These are phyloP conservation scores for Aurelia coerulea DNA, from an alignment of 30 jellyfish, hydroid and myxozoan species.

Conservation along the genomic window DNA sequence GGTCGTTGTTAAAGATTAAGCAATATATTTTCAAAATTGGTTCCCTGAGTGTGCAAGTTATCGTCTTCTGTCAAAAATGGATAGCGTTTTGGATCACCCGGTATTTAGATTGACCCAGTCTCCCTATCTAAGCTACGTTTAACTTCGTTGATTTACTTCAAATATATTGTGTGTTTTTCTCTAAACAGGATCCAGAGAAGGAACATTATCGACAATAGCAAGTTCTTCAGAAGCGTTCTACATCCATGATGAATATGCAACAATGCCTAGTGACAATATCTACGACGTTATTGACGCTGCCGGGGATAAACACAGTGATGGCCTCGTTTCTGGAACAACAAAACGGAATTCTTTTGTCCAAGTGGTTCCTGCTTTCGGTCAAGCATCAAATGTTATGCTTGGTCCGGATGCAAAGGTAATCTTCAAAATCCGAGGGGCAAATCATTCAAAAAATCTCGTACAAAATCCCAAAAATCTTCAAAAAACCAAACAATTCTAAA, in stretches of 20 bases:
- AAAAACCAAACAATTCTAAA: too few relatives aligned
- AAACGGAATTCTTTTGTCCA: conserved; percentile 28
- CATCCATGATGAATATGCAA: not conserved
- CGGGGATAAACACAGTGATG: not conserved
- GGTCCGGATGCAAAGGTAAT: conserved; percentile 7
- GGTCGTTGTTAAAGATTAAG: too few relatives aligned
- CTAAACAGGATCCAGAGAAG: conserved; percentile 6
- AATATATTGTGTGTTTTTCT: too few relatives aligned
- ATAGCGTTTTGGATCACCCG: too few relatives aligned
- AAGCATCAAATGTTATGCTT: not conserved
- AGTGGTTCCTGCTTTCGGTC: conserved; percentile 42
- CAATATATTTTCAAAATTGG: too few relatives aligned
- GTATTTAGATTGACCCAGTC: too few relatives aligned
- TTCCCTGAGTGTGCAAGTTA: too few relatives aligned
- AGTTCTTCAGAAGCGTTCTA: conserved; percentile 47
- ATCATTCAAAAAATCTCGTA: not conserved
- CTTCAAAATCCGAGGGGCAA: not conserved
- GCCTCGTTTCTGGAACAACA: not conserved
- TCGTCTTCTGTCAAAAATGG: too few relatives aligned
- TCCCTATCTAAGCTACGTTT: too few relatives aligned
- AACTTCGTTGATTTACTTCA: too few relatives aligned
- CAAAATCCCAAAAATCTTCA: too few relatives aligned
- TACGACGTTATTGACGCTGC: not conserved
- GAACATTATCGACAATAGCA: conserved; percentile 13
- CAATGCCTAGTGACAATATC: not conserved